phyloP scores from a whole-genome alignment of 2,888 invertebrate genomes.

The Tipula unca region DNA sequence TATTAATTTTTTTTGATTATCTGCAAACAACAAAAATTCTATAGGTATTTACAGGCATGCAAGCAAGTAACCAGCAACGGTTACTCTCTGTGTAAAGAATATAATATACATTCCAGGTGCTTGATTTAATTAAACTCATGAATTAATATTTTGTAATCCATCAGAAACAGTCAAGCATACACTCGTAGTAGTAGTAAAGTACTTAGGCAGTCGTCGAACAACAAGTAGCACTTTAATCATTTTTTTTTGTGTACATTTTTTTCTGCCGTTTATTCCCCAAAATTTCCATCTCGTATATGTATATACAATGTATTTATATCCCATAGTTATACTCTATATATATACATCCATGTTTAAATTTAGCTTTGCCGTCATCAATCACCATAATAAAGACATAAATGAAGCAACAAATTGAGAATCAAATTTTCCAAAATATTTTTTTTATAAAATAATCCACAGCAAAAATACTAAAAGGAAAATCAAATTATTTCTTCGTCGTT shows the following conservation, averaged over 20 bases:
- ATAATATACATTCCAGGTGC: not conserved
- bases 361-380: not conserved
- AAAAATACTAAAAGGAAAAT: not conserved
- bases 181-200: not conserved
- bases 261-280: not conserved
- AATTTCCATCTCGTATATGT: not conserved
- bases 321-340: not conserved
- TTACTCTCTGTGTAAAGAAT: not conserved
- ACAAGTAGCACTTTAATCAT: not conserved
- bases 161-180: not conserved
- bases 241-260: not conserved
- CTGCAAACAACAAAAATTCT: no score
- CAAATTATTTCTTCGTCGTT: not conserved
- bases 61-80: not conserved
- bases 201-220: not conserved
- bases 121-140: not conserved
- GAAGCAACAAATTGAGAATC: slow-evolving; percentile 14
- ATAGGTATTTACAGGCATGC: no score
- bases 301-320: not conserved
- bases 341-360: not conserved
- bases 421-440: not conserved
- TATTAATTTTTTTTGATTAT: no score
- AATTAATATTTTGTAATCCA: not conserved
- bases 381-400: not conserved
- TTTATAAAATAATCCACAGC: not conserved